These are phyloP conservation scores for Odobenus rosmarus DNA, from an alignment of 2,113 vertebrate genomes.

Conservation along the genomic window DNA sequence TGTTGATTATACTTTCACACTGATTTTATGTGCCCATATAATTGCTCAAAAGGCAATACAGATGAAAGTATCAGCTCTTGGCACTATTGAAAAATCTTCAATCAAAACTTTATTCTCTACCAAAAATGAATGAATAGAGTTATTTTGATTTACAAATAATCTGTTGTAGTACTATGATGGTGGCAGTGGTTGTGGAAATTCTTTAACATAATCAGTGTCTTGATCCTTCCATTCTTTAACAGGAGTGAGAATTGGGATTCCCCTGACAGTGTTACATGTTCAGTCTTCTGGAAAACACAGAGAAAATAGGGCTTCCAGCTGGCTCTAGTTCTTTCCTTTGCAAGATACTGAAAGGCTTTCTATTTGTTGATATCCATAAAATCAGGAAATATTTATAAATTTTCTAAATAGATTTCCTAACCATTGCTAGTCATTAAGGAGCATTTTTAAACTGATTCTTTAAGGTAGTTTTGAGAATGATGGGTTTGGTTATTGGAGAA, in stretches of 20 bases:
- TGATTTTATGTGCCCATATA: not conserved
- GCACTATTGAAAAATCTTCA: not conserved
- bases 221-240: not conserved
- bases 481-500: not conserved
- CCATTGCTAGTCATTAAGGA: not conserved
- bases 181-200: not conserved
- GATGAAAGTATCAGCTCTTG: not conserved
- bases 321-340: not conserved
- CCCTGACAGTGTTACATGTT: not conserved
- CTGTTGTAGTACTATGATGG: not conserved
- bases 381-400: not conserved
- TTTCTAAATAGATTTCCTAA: not conserved
- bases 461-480: slow-evolving; percentile 24
- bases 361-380: not conserved
- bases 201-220: not conserved
- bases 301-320: not conserved
- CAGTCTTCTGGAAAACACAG: not conserved
- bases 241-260: not conserved
- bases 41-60: not conserved
- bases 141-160: not conserved
- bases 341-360: not conserved
- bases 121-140: not conserved
- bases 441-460: not conserved
- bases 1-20: not conserved
- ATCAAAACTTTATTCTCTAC: not conserved